A percentile compares a stretch with the other conserved stretches of the same genome.
phyloP scores from a whole-genome alignment of 2,888 invertebrate species.

The Dicycla oo region DNA sequence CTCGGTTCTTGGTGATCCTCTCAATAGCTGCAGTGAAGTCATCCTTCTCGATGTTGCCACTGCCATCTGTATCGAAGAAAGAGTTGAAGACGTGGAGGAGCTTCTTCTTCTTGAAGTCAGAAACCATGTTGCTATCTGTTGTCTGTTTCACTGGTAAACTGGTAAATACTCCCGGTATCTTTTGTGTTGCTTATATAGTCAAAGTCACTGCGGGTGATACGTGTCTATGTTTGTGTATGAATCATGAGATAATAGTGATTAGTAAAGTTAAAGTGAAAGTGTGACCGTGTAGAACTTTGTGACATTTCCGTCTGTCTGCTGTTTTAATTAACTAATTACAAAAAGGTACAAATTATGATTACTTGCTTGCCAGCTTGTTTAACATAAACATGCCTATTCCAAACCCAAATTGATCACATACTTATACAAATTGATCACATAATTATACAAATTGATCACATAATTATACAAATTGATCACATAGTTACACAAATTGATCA shows the following conservation, averaged over 20 bases:
- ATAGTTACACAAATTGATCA: conserved; percentile 6
- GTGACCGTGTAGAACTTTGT: not conserved
- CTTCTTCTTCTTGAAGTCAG: conserved; percentile 97
- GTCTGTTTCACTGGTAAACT: conserved; percentile 36
- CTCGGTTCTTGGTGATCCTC: conserved; percentile 95
- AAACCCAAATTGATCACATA: conserved; percentile 13
- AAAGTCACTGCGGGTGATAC: conserved; percentile 30
- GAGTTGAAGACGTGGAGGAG: conserved; percentile 96
- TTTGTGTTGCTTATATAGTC: conserved; percentile 58
- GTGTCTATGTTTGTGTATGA: conserved; percentile 51
- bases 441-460: conserved; percentile 18
- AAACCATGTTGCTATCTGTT: conserved; percentile 90
- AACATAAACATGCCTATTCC: not conserved
- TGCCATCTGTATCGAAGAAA: conserved; percentile 97
- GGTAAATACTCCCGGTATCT: conserved; percentile 39
- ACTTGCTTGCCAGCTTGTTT: not conserved
- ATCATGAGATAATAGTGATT: conserved; percentile 62
- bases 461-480: too few species aligned
- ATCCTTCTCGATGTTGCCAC: conserved; percentile 96
- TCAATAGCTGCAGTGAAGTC: conserved; percentile 96
- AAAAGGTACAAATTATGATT: too few species aligned
- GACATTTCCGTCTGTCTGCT: conserved; percentile 24
- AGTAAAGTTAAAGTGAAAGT: conserved; percentile 51
- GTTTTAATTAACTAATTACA: not conserved
- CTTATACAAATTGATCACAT: conserved; percentile 17